Percentiles rank a stretch among this genome's conserved stretches.
Evolutionary conservation across 2,888 invertebrate genomes (phyloP).

Genomic region (Drepanosiphum platanoidis): DNA sequence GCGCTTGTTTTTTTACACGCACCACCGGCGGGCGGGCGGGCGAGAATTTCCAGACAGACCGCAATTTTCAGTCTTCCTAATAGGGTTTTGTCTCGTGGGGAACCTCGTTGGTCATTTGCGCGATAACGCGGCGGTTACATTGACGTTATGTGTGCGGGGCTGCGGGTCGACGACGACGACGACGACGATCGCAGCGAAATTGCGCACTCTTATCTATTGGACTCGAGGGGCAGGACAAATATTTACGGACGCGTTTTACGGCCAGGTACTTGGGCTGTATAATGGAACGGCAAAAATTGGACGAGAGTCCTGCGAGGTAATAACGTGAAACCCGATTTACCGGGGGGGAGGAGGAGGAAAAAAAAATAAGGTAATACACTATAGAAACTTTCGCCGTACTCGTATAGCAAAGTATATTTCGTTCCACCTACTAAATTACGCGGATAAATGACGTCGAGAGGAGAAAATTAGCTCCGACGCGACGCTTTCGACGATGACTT

Average conservation of each 20-base stretch:
- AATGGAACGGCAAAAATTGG: constrained; percentile 36
- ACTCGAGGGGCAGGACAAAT: constrained; percentile 44
- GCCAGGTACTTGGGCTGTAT: not conserved
- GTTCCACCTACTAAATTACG: constrained; percentile 2
- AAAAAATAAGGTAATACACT: constrained; percentile 11
- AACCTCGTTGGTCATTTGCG: not conserved
- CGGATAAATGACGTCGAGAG: not conserved
- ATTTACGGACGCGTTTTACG: constrained; percentile 45
- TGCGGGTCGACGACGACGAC: not conserved
- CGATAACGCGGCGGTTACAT: not conserved
- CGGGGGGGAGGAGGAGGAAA: no score
- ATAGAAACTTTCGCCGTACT: constrained; percentile 25
- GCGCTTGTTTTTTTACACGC: no score
- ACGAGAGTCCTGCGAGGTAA: constrained; percentile 33
- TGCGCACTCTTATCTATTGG: constrained; percentile 23
- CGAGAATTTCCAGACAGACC: not conserved
- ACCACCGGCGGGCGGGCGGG: no score
- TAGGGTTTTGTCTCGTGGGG: not conserved
- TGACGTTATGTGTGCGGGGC: not conserved
- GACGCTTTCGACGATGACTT: constrained; percentile 31
- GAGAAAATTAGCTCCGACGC: constrained; percentile 24
- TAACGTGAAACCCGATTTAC: constrained; percentile 32
- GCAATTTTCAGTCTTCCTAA: constrained; percentile 4
- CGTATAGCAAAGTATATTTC: constrained; percentile 2
- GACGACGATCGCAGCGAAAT: not conserved